These are phyloP conservation scores for Ornithorhynchus anatinus DNA, from an alignment of 2,113 vertebrate species.

Conservation along the genomic window DNA sequence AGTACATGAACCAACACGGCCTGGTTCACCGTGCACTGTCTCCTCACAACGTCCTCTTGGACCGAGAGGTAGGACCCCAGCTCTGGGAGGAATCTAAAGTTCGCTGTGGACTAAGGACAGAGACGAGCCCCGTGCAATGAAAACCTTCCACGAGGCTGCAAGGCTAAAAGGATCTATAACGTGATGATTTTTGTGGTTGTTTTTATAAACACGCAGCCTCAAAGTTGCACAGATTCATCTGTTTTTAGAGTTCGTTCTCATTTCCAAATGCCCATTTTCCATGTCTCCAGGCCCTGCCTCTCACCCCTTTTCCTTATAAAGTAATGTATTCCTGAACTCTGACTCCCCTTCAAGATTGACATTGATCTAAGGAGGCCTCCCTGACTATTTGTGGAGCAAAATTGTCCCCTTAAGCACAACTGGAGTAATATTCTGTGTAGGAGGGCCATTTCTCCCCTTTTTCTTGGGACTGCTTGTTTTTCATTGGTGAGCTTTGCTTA, in stretches of 20 bases:
- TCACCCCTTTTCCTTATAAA: not conserved
- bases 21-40: slow-evolving; percentile 92
- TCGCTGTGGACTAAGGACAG: not conserved
- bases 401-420: not conserved
- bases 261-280: not conserved
- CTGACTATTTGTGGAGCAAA: not conserved
- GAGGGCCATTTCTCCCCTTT: not conserved
- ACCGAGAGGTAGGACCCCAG: slow-evolving; percentile 81
- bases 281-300: not conserved
- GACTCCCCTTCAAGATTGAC: not conserved
- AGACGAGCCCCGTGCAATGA: not conserved
- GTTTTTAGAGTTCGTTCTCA: not conserved
- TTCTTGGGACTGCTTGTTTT: not conserved
- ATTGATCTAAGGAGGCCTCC: not conserved
- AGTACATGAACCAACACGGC: slow-evolving; percentile 91
- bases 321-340: not conserved
- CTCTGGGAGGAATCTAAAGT: no score
- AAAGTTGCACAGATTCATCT: not conserved
- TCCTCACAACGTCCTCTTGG: slow-evolving; percentile 88
- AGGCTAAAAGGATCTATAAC: not conserved
- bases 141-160: not conserved
- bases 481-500: not conserved
- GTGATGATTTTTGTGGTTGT: not conserved
- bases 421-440: not conserved
- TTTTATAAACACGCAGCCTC: not conserved